Evolutionary conservation across 2,113 vertebrate species (phyloP).

Genomic region (Natator depressus): DNA sequence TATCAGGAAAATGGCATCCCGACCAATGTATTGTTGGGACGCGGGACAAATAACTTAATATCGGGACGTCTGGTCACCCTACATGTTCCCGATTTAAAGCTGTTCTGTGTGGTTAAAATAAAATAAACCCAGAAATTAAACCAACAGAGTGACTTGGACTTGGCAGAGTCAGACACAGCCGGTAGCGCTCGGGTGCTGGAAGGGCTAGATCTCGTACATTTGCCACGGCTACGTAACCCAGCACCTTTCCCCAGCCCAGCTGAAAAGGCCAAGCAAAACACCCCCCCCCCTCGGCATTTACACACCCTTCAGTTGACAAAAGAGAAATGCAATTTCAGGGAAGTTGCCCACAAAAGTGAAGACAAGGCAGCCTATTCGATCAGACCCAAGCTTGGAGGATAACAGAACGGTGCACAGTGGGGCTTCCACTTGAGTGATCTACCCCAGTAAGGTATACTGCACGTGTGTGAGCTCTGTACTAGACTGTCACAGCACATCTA

Average conservation of each 20-base stretch:
- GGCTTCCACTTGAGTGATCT: neutral
- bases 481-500: neutral
- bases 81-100: neutral
- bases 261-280: conserved; percentile 38
- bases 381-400: neutral
- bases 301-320: neutral
- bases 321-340: neutral
- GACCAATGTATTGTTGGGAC: too few relatives aligned
- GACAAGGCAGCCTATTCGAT: neutral
- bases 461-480: neutral
- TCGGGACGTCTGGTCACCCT: neutral
- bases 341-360: conserved; percentile 22
- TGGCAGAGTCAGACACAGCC: conserved; percentile 3
- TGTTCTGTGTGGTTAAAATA: neutral
- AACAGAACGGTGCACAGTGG: neutral
- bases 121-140: conserved; percentile 6
- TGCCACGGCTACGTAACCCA: neutral
- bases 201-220: conserved; percentile 16
- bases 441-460: neutral
- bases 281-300: neutral
- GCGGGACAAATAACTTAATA: too few relatives aligned
- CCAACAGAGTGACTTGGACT: neutral
- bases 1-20: too few relatives aligned
- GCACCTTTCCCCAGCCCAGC: neutral
- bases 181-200: neutral